Percentiles rank a stretch among this genome's conserved stretches.
These are phyloP conservation scores for Plecturocebus donacophilus DNA, from an alignment of 2,113 vertebrate genomes.

Conservation along the genomic window DNA sequence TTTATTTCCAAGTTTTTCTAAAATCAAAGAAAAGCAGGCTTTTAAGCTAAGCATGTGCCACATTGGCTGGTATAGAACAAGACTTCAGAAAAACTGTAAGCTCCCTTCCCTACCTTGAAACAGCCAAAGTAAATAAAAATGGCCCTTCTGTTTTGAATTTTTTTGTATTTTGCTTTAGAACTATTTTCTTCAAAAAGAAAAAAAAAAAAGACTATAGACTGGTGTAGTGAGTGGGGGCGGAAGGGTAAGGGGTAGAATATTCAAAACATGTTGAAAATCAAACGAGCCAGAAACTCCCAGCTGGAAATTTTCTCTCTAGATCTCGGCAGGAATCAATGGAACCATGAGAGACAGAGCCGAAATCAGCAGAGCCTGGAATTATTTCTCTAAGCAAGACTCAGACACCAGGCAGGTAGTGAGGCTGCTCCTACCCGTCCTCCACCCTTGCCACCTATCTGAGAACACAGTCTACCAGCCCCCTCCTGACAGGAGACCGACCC, in stretches of 20 bases:
- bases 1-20: neutral
- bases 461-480: neutral
- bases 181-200: neutral
- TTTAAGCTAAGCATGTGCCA: neutral
- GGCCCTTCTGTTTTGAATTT: neutral
- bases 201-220: neutral
- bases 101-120: neutral
- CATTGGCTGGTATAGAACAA: neutral
- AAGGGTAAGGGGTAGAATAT: neutral
- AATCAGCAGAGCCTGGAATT: neutral
- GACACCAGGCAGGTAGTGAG: neutral
- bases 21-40: neutral
- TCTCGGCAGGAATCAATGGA: neutral
- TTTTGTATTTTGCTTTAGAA: neutral
- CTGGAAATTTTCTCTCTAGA: neutral
- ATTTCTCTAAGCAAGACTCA: neutral
- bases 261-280: neutral
- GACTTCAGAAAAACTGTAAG: neutral
- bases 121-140: neutral
- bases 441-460: neutral
- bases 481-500: neutral
- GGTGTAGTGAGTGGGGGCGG: rapidly evolving
- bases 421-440: neutral
- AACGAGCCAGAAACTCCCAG: neutral
- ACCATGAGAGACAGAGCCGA: neutral